Conservation (phyloP, 2,888 invertebrate genomes). For the Tribolium freemani region DNA sequence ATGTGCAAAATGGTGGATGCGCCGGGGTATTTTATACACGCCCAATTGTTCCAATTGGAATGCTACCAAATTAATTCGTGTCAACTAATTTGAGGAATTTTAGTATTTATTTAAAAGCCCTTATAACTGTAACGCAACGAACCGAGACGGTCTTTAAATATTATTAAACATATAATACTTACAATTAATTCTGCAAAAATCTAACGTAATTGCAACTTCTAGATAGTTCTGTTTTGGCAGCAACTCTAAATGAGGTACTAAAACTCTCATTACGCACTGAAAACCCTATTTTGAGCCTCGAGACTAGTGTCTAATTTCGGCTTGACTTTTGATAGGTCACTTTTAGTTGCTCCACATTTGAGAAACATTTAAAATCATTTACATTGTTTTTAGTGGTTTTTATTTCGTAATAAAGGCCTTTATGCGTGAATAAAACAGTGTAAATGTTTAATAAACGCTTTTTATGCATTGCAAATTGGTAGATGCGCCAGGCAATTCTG, state of each 20-base stretch:
- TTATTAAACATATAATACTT: no score
- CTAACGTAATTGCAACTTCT: no score
- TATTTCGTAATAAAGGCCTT: background rate
- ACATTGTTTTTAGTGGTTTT: background rate
- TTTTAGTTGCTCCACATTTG: background rate
- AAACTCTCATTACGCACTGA: background rate
- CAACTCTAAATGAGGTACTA: background rate
- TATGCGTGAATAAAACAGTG: background rate
- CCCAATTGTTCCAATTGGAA: background rate
- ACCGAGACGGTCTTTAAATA: no score
- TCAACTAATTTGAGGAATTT: background rate
- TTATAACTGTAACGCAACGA: no score
- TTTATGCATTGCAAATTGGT: background rate
- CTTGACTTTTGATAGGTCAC: background rate
- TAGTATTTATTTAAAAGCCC: background rate
- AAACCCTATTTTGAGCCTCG: background rate
- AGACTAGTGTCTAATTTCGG: background rate
- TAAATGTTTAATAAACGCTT: background rate
- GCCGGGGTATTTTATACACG: slow-evolving; percentile 5
- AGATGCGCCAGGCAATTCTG: background rate
- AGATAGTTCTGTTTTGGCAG: background rate
- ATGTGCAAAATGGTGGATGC: slow-evolving; percentile 28
- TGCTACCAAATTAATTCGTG: background rate
- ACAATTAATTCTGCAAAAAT: no score
- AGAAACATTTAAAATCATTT: background rate